A percentile compares a stretch with the other conserved stretches of the same genome.
Conservation (phyloP, 2,888 invertebrate genomes). For the Drosophila histrio region DNA sequence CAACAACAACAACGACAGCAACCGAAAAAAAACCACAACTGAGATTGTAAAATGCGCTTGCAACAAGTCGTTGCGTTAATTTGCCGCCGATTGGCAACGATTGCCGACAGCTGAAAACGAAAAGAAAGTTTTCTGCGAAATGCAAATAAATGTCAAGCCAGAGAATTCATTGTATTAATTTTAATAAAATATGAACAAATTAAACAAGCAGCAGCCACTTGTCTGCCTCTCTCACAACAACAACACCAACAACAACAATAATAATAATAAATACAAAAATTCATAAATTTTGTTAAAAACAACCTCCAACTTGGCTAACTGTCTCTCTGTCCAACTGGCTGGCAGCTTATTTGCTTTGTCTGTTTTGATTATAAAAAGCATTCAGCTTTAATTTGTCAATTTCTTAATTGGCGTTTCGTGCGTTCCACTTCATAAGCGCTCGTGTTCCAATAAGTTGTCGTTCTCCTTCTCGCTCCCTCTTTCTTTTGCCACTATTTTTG, state of each 20-base stretch:
- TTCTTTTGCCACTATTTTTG: not conserved
- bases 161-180: slow-evolving; percentile 14
- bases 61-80: slow-evolving; percentile 82
- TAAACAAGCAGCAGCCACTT: slow-evolving; percentile 47
- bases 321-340: slow-evolving; percentile 11
- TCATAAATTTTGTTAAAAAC: slow-evolving; percentile 62
- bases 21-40: slow-evolving; percentile 28
- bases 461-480: slow-evolving; percentile 14
- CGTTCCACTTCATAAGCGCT: slow-evolving; percentile 70
- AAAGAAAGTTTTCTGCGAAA: slow-evolving; percentile 63
- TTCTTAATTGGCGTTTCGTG: slow-evolving; percentile 80
- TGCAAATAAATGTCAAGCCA: slow-evolving; percentile 49
- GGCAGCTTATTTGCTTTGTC: slow-evolving; percentile 76
- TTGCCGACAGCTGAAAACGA: slow-evolving; percentile 34
- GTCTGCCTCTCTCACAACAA: slow-evolving; percentile 10
- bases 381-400: slow-evolving; percentile 79
- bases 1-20: slow-evolving; percentile 21
- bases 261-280: slow-evolving; percentile 35
- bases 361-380: slow-evolving; percentile 81
- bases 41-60: slow-evolving; percentile 76
- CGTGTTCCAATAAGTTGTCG: slow-evolving; percentile 36
- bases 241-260: slow-evolving; percentile 25
- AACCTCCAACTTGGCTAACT: slow-evolving; percentile 53
- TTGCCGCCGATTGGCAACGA: slow-evolving; percentile 83
- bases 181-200: slow-evolving; percentile 45